Percentiles rank a stretch among this genome's conserved stretches.
Conservation (phyloP, 30 jellyfish, hydroid and myxozoan genomes). For the Hydractinia symbiolongicarpus region DNA sequence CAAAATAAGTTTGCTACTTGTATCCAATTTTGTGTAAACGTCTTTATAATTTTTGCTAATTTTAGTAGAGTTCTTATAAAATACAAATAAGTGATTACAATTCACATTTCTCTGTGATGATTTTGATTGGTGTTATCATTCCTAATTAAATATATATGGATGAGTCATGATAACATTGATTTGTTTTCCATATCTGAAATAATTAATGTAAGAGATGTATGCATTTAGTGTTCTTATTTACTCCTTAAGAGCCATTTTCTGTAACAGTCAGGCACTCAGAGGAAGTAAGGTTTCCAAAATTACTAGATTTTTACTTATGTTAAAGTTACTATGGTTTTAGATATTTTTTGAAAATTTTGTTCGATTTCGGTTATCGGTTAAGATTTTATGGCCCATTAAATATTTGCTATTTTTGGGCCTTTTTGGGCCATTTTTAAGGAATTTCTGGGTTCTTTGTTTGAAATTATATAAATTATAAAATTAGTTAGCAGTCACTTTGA, state of each 20-base stretch:
- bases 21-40: too few relatives aligned
- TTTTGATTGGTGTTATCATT: too few relatives aligned
- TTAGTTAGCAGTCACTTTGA: neutral
- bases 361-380: neutral
- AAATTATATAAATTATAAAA: neutral
- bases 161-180: too few relatives aligned
- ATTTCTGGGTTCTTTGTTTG: neutral
- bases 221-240: too few relatives aligned
- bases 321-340: neutral
- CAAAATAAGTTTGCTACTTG: too few relatives aligned
- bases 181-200: too few relatives aligned
- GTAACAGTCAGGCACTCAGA: neutral
- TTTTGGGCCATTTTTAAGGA: neutral
- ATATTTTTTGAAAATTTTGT: neutral
- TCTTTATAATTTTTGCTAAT: too few relatives aligned
- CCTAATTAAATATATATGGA: too few relatives aligned
- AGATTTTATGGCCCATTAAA: slow-evolving; percentile 1
- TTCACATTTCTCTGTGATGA: too few relatives aligned
- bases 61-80: too few relatives aligned
- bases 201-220: too few relatives aligned
- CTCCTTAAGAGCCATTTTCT: slow-evolving; percentile 8
- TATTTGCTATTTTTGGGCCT: neutral
- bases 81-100: too few relatives aligned
- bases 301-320: neutral
- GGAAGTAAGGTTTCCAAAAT: neutral